These are phyloP conservation scores for Rhamnusium bicolor DNA, from an alignment of 2,888 invertebrate species.

Conservation along the genomic window DNA sequence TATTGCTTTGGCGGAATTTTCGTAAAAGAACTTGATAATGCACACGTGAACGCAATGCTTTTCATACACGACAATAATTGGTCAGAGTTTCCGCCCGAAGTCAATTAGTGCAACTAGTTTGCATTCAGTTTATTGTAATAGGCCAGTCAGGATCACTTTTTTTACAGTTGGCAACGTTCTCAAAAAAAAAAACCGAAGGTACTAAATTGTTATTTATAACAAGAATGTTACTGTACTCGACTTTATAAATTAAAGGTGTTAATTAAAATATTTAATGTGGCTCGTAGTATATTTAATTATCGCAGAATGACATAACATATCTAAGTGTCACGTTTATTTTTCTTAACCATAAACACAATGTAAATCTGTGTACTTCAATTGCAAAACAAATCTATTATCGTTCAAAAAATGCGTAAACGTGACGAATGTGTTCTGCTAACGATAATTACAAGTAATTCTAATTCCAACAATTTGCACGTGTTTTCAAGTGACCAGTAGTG, in stretches of 20 bases:
- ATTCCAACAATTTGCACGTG: constrained; percentile 20
- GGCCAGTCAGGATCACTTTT: too few relatives aligned
- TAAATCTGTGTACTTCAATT: background rate
- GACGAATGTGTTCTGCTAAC: background rate
- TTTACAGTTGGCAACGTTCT: too few relatives aligned
- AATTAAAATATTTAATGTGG: background rate
- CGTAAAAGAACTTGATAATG: too few relatives aligned
- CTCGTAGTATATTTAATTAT: background rate
- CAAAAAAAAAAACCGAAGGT: too few relatives aligned
- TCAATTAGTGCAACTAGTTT: too few relatives aligned
- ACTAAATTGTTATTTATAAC: too few relatives aligned
- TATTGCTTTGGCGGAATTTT: too few relatives aligned
- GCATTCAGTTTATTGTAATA: too few relatives aligned
- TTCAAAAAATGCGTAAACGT: constrained; percentile 27
- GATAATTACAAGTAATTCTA: constrained; percentile 14
- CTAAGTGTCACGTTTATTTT: background rate
- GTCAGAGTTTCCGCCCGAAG: too few relatives aligned
- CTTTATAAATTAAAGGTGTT: background rate
- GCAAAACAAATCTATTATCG: constrained; percentile 21
- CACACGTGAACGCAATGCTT: too few relatives aligned
- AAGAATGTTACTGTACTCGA: too few relatives aligned
- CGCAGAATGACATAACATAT: background rate
- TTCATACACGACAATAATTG: too few relatives aligned
- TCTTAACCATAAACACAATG: background rate
- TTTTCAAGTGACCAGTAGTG: constrained; percentile 17